These are phyloP conservation scores for Motacilla tschutschensis DNA, from an alignment of 2,113 vertebrate genomes.

Conservation along the genomic window DNA sequence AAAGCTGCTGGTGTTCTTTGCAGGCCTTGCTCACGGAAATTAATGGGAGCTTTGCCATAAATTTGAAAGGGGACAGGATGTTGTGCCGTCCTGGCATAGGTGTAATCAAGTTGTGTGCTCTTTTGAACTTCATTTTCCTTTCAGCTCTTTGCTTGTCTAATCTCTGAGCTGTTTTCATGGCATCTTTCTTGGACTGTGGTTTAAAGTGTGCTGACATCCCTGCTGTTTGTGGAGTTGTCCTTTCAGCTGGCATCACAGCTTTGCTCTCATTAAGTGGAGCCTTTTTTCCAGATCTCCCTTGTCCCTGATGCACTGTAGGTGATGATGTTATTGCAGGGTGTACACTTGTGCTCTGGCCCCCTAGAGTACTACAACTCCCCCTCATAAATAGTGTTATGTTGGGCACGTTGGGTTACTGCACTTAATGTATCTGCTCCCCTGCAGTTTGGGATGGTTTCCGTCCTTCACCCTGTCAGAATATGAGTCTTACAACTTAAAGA, in stretches of 20 bases:
- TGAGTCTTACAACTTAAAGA: neutral
- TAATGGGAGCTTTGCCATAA: slow-evolving; percentile 56
- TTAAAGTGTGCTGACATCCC: slow-evolving; percentile 10
- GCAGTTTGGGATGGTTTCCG: neutral
- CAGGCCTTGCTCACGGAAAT: slow-evolving; percentile 27
- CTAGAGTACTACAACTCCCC: neutral
- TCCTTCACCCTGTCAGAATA: neutral
- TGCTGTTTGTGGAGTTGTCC: neutral
- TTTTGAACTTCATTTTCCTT: slow-evolving; percentile 40
- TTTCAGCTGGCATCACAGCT: slow-evolving; percentile 8
- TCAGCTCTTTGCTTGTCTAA: neutral
- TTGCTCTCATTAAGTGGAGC: neutral
- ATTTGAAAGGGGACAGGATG: slow-evolving; percentile 36
- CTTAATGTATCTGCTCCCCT: neutral
- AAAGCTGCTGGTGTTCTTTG: neutral
- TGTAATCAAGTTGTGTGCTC: neutral
- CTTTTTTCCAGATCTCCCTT: neutral
- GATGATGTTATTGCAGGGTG: neutral
- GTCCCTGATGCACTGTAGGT: neutral
- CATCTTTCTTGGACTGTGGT: neutral
- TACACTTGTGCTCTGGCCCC: neutral
- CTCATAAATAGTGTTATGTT: neutral
- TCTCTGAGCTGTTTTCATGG: rapidly evolving
- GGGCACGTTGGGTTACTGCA: neutral
- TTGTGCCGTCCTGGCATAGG: slow-evolving; percentile 43